Base-by-base conservation (phyloP, 2,797 vertebrate species). In the Xenopus petersii region DNA sequence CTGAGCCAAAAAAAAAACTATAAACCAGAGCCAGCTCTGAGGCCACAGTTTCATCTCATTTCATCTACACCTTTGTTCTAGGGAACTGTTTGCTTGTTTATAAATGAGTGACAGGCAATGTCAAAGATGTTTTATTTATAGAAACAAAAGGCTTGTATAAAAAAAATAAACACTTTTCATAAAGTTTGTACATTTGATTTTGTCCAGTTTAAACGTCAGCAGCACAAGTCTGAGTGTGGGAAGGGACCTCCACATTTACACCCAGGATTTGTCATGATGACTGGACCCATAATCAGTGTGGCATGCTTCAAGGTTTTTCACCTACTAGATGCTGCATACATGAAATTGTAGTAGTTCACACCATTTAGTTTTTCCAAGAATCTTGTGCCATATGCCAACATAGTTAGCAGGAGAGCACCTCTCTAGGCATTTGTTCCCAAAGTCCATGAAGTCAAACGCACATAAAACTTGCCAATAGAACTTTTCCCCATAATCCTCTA, bases 101-200 rank as follows among this genome's bases (percentile, higher is more conserved):
- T 9, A 42, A 42, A 42, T 42, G 36, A 5, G 36, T 7, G 33
- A 56, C 60, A 74, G 71, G 71, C 66, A 65, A 58, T 69, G 71
- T 66, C 61, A 42, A 42, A 42, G 71, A 54, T 54, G 13, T 36
- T 75, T 77, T 68, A 73, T 77, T 77, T 73, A 70, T 67, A 68
- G n/a, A 63, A 71, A 73, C 55, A 58, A 13, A 76, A 77, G 55
- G 73, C 64, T 71, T 58, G 54, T 78, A 62, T 79, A 74, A 73
- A 74, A 79, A 79, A 70, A 42, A 42, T 0, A 73, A 12, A 61
- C 49, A 61, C 1, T 51, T 64, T 77, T 73, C 71, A 64, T 79
- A 73, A 49, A 74, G 69, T 74, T 70, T 70, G 62, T 74, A 74
- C 77, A 74, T 70, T 58, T 55, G 6, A 42, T 7, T 47, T 6